Evolutionary conservation across 92 coral and sea anemone genomes (phyloP).

Genomic region (Porites rus): DNA sequence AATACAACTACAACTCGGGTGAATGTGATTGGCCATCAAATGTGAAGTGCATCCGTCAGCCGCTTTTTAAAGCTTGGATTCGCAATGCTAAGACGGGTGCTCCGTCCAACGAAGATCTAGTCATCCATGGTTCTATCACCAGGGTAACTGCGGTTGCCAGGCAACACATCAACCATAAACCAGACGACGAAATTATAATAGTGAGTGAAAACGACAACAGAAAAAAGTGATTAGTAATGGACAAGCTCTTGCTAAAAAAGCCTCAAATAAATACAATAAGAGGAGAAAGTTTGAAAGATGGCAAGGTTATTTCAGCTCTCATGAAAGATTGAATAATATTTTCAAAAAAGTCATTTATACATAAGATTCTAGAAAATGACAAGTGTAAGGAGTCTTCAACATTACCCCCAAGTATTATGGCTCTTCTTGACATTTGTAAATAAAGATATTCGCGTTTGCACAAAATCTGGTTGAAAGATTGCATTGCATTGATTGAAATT

Average conservation of each 20-base stretch:
- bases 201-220: neutral
- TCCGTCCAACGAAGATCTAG: neutral
- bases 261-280: too few relatives aligned
- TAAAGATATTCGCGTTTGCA: too few relatives aligned
- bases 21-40: constrained; percentile 52
- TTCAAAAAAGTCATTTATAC: too few relatives aligned
- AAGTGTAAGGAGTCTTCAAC: too few relatives aligned
- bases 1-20: constrained; percentile 46
- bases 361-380: too few relatives aligned
- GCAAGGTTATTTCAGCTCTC: too few relatives aligned
- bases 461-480: too few relatives aligned
- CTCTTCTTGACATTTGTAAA: too few relatives aligned
- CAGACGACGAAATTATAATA: constrained; percentile 9
- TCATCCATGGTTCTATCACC: constrained; percentile 36
- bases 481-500: too few relatives aligned
- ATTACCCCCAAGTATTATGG: too few relatives aligned
- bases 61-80: constrained; percentile 22
- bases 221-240: neutral
- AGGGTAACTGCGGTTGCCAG: constrained; percentile 41
- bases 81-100: constrained; percentile 5
- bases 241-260: neutral
- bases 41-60: constrained; percentile 23
- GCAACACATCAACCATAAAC: constrained; percentile 17
- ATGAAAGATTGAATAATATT: too few relatives aligned
- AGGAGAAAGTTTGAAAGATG: too few relatives aligned